These are phyloP conservation scores for Drosophila cardini DNA, from an alignment of 1,140 invertebrate genomes.

Conservation along the genomic window DNA sequence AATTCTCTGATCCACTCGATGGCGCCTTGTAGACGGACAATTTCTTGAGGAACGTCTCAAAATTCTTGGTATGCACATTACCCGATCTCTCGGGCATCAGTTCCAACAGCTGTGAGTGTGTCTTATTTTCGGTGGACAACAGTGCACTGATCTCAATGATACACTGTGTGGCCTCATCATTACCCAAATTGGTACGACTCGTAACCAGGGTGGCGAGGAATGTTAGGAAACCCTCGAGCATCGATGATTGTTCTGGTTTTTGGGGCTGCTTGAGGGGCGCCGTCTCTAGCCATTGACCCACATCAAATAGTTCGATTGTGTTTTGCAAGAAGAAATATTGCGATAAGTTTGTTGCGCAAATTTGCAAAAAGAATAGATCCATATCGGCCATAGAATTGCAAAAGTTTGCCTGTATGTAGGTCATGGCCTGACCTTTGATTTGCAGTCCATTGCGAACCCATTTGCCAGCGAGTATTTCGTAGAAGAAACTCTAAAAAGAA, in stretches of 20 bases:
- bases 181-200: slow-evolving; percentile 94
- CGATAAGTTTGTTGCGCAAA: slow-evolving; percentile 95
- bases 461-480: slow-evolving; percentile 96
- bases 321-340: slow-evolving; percentile 94
- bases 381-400: slow-evolving; percentile 99
- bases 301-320: slow-evolving; percentile 94
- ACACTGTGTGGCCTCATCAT: slow-evolving; percentile 90
- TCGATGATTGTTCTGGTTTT: slow-evolving; percentile 93
- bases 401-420: slow-evolving; percentile 99
- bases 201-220: slow-evolving; percentile 96
- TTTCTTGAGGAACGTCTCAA: slow-evolving; percentile 92
- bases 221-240: slow-evolving; percentile 96
- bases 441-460: slow-evolving; percentile 99
- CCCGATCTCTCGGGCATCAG: slow-evolving; percentile 97
- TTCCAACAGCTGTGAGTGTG: slow-evolving; percentile 97
- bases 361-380: slow-evolving; percentile 96
- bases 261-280: slow-evolving; percentile 88
- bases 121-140: slow-evolving; percentile 96
- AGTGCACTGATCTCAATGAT: slow-evolving; percentile 96
- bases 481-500: slow-evolving; percentile 93
- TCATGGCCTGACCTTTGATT: slow-evolving; percentile 99
- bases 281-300: slow-evolving; percentile 94
- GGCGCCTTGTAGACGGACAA: slow-evolving; percentile 87
- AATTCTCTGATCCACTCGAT: slow-evolving; percentile 87
- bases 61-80: slow-evolving; percentile 94